Percentiles rank a stretch among this genome's conserved stretches.
phyloP scores from a whole-genome alignment of 2,113 vertebrate species.

The Microtus oregoni region DNA sequence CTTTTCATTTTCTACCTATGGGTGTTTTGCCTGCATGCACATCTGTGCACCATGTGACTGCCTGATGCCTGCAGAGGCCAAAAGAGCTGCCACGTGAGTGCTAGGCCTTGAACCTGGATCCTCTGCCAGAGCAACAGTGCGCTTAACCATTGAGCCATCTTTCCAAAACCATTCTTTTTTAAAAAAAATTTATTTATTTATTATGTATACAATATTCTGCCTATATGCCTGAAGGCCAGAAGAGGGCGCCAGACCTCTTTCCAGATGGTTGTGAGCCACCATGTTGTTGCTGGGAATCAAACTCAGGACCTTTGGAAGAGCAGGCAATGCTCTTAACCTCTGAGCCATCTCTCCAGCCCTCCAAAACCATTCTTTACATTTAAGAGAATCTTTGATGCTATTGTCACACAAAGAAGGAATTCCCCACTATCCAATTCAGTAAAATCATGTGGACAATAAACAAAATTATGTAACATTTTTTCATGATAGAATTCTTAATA shows the following conservation, averaged over 20 bases:
- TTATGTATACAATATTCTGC: too few species aligned
- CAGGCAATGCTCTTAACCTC: too few species aligned
- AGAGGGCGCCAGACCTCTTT: too few species aligned
- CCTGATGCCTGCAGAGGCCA: neutral
- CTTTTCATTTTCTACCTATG: neutral
- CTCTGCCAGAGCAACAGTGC: neutral
- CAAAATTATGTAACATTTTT: conserved; percentile 62
- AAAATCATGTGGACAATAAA: conserved; percentile 57
- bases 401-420: conserved; percentile 15
- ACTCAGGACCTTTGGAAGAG: too few species aligned
- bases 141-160: neutral
- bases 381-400: conserved; percentile 41
- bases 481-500: conserved; percentile 32
- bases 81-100: neutral
- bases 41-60: neutral
- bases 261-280: too few species aligned
- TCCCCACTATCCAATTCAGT: conserved; percentile 32
- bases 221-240: too few species aligned
- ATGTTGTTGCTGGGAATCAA: too few species aligned
- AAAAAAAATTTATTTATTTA: too few species aligned
- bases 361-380: neutral
- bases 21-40: neutral
- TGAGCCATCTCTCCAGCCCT: too few species aligned
- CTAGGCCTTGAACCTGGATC: neutral
- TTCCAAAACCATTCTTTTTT: neutral